These are phyloP conservation scores for Henricia sp. DNA, from an alignment of 53 echinoderm and acorn worm genomes.

Conservation along the genomic window DNA sequence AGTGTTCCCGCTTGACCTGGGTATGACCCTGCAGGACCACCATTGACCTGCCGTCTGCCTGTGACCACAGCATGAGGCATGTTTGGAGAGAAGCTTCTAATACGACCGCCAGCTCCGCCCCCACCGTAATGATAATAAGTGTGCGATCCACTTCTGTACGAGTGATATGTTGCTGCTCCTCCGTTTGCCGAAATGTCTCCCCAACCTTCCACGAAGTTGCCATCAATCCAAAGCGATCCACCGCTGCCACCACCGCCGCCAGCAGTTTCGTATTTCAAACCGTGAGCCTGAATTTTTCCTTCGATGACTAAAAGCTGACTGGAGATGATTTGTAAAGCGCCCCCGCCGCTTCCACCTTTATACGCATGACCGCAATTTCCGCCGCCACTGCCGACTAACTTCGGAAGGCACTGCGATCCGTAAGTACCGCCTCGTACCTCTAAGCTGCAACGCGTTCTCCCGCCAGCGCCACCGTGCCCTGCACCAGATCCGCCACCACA, in stretches of 20 bases:
- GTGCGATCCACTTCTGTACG: background rate
- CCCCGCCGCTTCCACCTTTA: conserved; percentile 73
- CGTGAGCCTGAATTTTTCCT: conserved; percentile 64
- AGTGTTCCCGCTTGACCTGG: conserved; percentile 68
- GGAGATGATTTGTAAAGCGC: conserved; percentile 68
- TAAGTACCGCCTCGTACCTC: conserved; percentile 46
- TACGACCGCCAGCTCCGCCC: conserved; percentile 86
- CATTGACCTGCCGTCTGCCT: conserved; percentile 48
- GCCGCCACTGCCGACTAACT: conserved; percentile 81
- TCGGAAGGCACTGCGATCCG: conserved; percentile 67
- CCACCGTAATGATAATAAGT: conserved; percentile 64
- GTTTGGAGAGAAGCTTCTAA: conserved; percentile 73
- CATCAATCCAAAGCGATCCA: conserved; percentile 88
- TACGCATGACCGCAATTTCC: conserved; percentile 24
- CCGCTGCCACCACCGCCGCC: conserved; percentile 88
- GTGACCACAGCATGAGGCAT: conserved; percentile 64
- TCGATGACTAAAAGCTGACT: conserved; percentile 66
- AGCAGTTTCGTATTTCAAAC: conserved; percentile 11
- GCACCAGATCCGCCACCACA: conserved; percentile 63
- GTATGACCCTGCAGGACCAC: conserved; percentile 11
- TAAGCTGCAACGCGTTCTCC: conserved; percentile 9
- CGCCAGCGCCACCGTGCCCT: conserved; percentile 63
- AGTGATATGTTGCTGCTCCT: conserved; percentile 54
- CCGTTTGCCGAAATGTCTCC: conserved; percentile 71
- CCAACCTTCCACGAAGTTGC: conserved; percentile 80